Conservation (phyloP, 1,140 invertebrate genomes). For the Diachasmimorpha longicaudata region DNA sequence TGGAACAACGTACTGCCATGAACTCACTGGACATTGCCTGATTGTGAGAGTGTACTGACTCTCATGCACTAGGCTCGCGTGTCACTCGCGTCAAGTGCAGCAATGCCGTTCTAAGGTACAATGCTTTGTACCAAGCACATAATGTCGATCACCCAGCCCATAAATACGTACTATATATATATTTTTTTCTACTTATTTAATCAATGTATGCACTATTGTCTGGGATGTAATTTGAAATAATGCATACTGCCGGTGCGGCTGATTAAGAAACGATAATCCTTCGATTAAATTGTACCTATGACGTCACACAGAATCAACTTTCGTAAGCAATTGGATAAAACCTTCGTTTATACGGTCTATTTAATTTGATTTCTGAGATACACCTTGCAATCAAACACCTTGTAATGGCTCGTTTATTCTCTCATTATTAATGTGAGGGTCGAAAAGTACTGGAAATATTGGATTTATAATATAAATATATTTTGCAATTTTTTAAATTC, state of each 20-base stretch:
- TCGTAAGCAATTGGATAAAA: slow-evolving; percentile 23
- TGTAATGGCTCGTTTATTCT: not conserved
- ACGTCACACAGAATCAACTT: slow-evolving; percentile 21
- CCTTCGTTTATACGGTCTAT: slow-evolving; percentile 34
- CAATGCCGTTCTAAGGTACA: slow-evolving; percentile 43
- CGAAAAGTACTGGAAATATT: no score
- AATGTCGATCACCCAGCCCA: not conserved
- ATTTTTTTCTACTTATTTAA: not conserved
- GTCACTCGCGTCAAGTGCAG: slow-evolving; percentile 56
- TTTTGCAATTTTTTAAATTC: no score
- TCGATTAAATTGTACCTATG: not conserved
- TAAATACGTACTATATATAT: not conserved
- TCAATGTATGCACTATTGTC: not conserved
- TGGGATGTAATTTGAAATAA: not conserved
- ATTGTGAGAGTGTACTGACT: not conserved
- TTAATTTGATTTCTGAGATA: not conserved
- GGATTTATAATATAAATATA: no score
- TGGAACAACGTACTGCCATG: slow-evolving; percentile 57
- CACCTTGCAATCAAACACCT: not conserved
- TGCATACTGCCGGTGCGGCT: not conserved
- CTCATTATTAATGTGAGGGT: not conserved
- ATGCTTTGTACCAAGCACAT: not conserved
- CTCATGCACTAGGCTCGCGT: slow-evolving; percentile 42
- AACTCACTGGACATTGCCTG: slow-evolving; percentile 36
- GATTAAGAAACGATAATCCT: not conserved